Evolutionary conservation across 2,888 invertebrate species (phyloP).

Genomic region (Lagria hirta): DNA sequence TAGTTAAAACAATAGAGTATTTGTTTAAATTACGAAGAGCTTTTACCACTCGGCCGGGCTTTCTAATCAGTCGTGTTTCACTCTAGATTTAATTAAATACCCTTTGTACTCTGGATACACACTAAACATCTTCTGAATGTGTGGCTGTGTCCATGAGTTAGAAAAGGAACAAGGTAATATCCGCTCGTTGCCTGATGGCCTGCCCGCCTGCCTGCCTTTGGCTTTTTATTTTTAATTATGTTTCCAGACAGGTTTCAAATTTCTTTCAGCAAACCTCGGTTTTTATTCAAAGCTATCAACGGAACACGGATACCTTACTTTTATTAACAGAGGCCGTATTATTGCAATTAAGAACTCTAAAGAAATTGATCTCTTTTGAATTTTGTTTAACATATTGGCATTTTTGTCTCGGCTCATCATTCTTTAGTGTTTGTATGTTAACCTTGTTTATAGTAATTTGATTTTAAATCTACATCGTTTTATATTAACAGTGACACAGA

Average conservation of each 20-base stretch:
- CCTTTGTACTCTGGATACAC: constrained; percentile 10
- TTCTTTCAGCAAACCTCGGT: constrained; percentile 37
- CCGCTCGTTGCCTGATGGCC: constrained; percentile 15
- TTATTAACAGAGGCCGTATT: no score
- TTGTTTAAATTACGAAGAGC: constrained; percentile 5
- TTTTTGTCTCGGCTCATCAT: no score
- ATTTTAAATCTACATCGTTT: no score
- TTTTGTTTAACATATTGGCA: no score
- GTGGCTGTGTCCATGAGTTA: constrained; percentile 8
- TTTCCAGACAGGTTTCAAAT: constrained; percentile 43
- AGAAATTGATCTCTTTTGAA: no score
- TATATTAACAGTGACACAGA: no score
- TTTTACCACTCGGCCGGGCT: constrained; percentile 8
- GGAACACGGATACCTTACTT: constrained; percentile 34
- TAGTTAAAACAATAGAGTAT: constrained; percentile 6
- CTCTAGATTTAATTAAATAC: constrained; percentile 19
- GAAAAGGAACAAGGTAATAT: constrained; percentile 14
- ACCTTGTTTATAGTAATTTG: no score
- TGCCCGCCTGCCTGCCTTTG: no score
- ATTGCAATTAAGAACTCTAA: no score
- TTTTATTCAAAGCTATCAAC: constrained; percentile 29
- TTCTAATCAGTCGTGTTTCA: constrained; percentile 10
- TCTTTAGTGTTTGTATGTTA: no score
- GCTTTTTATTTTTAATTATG: constrained; percentile 36
- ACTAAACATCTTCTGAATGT: constrained; percentile 2